Conservation (phyloP, 2,797 vertebrate species). For the Acestrorhynchus altus region DNA sequence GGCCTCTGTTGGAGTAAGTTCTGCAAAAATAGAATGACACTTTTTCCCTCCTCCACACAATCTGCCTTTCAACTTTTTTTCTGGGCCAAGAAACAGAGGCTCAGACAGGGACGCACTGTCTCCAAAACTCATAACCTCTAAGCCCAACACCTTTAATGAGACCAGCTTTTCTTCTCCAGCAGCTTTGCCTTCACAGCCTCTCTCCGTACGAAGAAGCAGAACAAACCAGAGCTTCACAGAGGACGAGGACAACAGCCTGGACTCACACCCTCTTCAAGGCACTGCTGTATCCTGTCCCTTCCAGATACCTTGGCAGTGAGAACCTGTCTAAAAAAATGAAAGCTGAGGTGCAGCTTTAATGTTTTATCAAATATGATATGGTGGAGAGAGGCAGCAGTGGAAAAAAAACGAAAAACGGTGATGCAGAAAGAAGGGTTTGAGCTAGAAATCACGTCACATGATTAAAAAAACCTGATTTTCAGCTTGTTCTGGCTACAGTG, state of each 20-base stretch:
- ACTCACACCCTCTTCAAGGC: background rate
- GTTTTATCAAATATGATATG: too few species aligned
- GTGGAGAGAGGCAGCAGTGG: too few species aligned
- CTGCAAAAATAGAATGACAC: background rate
- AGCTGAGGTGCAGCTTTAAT: too few species aligned
- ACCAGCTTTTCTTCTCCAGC: background rate
- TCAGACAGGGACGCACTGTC: background rate
- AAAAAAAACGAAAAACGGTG: too few species aligned
- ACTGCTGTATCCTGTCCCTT: background rate
- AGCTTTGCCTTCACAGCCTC: background rate
- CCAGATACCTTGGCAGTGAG: background rate
- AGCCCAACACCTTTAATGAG: background rate
- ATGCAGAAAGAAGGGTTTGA: too few species aligned
- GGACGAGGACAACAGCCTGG: background rate
- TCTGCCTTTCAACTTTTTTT: background rate
- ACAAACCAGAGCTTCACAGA: conserved; percentile 8
- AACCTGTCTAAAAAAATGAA: background rate
- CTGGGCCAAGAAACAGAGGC: background rate
- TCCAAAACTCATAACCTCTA: background rate
- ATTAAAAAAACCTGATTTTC: too few species aligned
- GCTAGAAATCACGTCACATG: too few species aligned
- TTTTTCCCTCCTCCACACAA: background rate
- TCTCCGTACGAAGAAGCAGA: background rate
- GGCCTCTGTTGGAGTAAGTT: conserved; percentile 17
- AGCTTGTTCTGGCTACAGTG: too few species aligned